These are phyloP conservation scores for Mormyrus iriodes DNA, from an alignment of 2,113 vertebrate genomes.

Conservation along the genomic window DNA sequence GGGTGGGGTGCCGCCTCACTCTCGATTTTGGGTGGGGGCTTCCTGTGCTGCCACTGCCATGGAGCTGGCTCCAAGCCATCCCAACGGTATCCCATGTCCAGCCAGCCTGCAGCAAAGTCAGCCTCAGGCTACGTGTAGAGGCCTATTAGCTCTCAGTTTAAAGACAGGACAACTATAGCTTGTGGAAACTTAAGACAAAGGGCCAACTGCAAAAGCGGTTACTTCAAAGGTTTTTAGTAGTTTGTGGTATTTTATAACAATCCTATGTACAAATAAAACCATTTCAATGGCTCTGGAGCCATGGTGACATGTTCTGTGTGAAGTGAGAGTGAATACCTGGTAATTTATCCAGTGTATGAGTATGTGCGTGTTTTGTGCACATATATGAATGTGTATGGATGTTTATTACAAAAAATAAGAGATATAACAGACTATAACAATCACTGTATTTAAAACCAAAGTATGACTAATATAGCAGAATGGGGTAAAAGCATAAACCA, in stretches of 20 bases:
- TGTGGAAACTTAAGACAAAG: not conserved
- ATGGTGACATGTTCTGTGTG: not conserved
- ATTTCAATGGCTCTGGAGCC: not conserved
- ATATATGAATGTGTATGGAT: not conserved
- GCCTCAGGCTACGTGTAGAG: constrained; percentile 74
- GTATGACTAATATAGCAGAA: not conserved
- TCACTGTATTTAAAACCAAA: not conserved
- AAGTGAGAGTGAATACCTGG: not conserved
- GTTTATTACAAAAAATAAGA: not conserved
- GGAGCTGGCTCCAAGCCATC: constrained; percentile 42
- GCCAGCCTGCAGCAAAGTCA: constrained; percentile 52
- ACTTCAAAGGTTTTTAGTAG: not conserved
- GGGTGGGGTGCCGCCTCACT: constrained; percentile 83
- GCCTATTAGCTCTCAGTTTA: not conserved
- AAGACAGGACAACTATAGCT: not conserved
- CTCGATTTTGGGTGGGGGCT: constrained; percentile 72
- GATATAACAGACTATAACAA: not conserved
- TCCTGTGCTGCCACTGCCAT: constrained; percentile 81
- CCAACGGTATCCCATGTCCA: constrained; percentile 60
- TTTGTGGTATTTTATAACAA: not conserved
- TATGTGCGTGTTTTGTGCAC: not conserved
- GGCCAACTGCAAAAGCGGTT: not conserved
- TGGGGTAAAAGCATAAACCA: not conserved
- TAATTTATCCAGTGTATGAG: not conserved
- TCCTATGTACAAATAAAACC: not conserved